These are phyloP conservation scores for Nothocercus nigrocapillus DNA, from an alignment of 2,113 vertebrate species.

Conservation along the genomic window DNA sequence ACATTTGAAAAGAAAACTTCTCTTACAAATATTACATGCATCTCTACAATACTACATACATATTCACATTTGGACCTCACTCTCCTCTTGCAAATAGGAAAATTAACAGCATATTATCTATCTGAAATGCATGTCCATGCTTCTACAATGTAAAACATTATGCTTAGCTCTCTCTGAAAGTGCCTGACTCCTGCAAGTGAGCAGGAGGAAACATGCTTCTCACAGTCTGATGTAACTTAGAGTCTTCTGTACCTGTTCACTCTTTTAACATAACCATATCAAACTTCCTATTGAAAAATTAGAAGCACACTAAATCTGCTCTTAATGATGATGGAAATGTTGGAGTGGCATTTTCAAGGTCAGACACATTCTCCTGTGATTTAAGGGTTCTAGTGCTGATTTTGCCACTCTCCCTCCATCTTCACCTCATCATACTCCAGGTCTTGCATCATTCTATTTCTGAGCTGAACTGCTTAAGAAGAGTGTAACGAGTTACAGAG, in stretches of 20 bases:
- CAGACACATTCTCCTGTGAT: not conserved
- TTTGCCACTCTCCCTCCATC: not conserved
- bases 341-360: not conserved
- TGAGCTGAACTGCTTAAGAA: not conserved
- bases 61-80: not conserved
- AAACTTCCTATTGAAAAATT: not conserved
- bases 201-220: not conserved
- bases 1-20: not conserved
- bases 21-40: not conserved
- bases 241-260: too few relatives aligned
- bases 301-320: not conserved
- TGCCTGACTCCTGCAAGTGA: not conserved
- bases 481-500: not conserved
- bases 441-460: not conserved
- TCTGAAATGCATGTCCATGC: not conserved
- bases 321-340: not conserved
- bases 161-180: not conserved
- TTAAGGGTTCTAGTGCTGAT: not conserved
- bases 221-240: not conserved
- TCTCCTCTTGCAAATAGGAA: not conserved
- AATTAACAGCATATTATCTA: not conserved
- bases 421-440: not conserved
- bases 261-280: not conserved
- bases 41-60: rapidly evolving
- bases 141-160: not conserved